A percentile compares a stretch with the other conserved stretches of the same genome.
phyloP scores from a whole-genome alignment of 1,140 invertebrate species.

The Caligus rogercresseyi region DNA sequence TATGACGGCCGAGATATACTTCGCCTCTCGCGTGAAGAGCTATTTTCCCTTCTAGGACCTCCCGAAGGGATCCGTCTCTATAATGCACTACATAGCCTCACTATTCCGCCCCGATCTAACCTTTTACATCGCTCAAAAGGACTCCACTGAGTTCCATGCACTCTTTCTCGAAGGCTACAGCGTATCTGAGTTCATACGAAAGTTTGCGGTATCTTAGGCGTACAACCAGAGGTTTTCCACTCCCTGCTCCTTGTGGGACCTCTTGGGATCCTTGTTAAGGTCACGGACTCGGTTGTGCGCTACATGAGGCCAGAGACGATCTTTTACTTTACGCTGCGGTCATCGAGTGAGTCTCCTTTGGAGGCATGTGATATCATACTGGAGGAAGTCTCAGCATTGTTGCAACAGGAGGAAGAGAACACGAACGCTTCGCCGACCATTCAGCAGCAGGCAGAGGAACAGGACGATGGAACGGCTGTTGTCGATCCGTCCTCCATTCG shows the following conservation, averaged over 20 bases:
- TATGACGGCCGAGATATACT: conserved; percentile 75
- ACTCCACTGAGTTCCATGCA: conserved; percentile 7
- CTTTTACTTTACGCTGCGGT: conserved; percentile 10
- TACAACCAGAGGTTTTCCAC: not conserved
- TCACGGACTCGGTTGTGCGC: not conserved
- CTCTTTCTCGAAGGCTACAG: conserved; percentile 6
- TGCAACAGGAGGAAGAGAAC: not conserved
- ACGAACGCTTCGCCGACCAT: too few species aligned
- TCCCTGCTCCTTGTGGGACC: not conserved
- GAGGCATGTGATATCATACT: conserved; percentile 5
- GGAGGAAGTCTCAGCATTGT: not conserved
- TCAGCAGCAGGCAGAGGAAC: not conserved
- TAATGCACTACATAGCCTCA: conserved; percentile 52
- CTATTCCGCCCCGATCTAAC: conserved; percentile 12
- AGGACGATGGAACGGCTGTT: not conserved
- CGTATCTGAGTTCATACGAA: conserved; percentile 3
- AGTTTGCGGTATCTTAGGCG: not conserved
- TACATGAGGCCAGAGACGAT: conserved; percentile 7
- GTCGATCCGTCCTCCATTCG: not conserved
- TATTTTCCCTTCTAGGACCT: conserved; percentile 80
- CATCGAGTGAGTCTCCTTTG: not conserved
- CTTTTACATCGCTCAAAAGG: conserved; percentile 9
- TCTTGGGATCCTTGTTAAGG: conserved; percentile 5
- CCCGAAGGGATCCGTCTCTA: conserved; percentile 75
- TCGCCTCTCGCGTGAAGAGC: conserved; percentile 62